Conservation (phyloP, 2,113 vertebrate genomes). For the Vireo altiloquus region DNA sequence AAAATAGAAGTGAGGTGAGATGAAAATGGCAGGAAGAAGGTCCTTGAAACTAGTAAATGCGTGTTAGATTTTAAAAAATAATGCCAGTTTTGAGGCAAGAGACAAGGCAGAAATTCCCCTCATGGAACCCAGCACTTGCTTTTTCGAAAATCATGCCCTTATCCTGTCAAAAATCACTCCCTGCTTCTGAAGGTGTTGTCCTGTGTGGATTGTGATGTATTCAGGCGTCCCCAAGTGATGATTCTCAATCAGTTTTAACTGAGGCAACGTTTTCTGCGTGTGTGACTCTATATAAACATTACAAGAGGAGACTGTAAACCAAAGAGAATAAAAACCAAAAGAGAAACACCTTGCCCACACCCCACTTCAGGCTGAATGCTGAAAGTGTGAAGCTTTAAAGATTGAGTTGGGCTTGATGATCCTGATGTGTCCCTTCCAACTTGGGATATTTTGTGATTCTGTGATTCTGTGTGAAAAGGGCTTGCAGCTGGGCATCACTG, state of each 20-base stretch:
- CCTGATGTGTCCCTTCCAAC: neutral
- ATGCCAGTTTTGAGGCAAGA: neutral
- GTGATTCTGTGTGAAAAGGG: neutral
- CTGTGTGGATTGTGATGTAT: neutral
- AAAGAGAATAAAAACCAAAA: neutral
- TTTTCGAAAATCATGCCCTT: neutral
- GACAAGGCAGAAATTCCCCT: neutral
- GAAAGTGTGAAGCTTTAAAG: neutral
- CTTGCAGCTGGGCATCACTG: neutral
- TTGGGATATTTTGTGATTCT: neutral
- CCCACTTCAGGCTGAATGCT: neutral
- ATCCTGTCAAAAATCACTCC: neutral
- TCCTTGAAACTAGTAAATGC: neutral
- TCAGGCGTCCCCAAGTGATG: neutral
- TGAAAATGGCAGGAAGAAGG: neutral
- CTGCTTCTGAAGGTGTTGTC: neutral
- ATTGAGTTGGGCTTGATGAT: rapidly evolving
- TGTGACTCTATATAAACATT: neutral
- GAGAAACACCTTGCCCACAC: neutral
- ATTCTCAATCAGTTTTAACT: neutral
- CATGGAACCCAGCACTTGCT: rapidly evolving
- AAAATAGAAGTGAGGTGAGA: neutral
- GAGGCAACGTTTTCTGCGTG: neutral
- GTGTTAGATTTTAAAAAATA: neutral
- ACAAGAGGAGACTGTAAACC: neutral